Evolutionary conservation across 2,113 vertebrate genomes (phyloP).

Genomic region (Sminthopsis crassicaudata): DNA sequence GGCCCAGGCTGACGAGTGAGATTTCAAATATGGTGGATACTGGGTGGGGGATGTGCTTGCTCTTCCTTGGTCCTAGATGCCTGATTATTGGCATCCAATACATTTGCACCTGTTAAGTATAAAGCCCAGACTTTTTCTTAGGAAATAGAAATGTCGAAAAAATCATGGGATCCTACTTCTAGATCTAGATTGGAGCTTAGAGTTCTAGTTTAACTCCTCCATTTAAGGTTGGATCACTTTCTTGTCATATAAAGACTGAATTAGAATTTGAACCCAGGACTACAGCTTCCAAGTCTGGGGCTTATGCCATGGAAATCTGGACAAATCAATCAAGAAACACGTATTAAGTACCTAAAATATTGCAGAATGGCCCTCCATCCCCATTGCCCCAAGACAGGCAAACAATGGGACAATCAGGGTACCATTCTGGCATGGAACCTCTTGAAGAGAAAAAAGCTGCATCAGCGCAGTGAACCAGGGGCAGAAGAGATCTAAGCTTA

Average conservation of each 20-base stretch:
- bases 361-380: neutral
- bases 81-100: neutral
- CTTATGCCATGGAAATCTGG: neutral
- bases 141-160: neutral
- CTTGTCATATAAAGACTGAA: neutral
- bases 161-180: neutral
- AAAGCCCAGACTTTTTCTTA: neutral
- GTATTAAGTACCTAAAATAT: neutral
- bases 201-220: neutral
- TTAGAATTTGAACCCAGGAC: neutral
- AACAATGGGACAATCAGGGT: neutral
- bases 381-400: neutral
- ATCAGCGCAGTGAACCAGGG: neutral
- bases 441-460: neutral
- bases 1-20: neutral
- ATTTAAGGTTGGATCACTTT: neutral
- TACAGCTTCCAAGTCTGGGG: neutral
- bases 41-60: neutral
- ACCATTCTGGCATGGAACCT: neutral
- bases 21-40: neutral
- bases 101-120: neutral
- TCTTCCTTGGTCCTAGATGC: neutral
- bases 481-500: neutral
- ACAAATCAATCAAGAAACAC: neutral
- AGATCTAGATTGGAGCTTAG: neutral